Percentiles rank a stretch among this genome's conserved stretches.
Conservation (phyloP, 35 echinoderm and acorn worm genomes). For the Eucidaris tribuloides region DNA sequence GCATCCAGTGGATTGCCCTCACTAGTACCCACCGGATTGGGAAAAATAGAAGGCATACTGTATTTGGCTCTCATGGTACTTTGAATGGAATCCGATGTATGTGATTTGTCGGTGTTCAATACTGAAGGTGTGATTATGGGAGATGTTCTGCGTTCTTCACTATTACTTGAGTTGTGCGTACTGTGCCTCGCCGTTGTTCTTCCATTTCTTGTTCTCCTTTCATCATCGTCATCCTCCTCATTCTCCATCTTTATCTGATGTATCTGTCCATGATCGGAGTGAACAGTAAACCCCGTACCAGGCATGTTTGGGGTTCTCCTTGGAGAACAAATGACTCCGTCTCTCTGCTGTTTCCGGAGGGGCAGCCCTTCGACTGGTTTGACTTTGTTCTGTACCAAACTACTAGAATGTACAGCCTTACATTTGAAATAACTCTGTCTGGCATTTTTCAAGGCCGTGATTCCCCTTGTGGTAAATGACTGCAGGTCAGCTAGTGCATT, state of each 20-base stretch:
- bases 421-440: conserved; percentile 8
- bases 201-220: not conserved
- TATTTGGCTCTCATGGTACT: not conserved
- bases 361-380: not conserved
- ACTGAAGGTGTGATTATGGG: not conserved
- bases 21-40: not conserved
- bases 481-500: conserved; percentile 16
- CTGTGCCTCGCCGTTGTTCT: not conserved
- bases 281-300: not conserved
- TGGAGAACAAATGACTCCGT: conserved; percentile 13
- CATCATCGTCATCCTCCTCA: not conserved
- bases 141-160: not conserved
- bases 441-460: conserved; percentile 1
- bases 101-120: not conserved
- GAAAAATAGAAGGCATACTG: not conserved
- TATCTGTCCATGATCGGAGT: conserved; percentile 8
- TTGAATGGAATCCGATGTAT: not conserved
- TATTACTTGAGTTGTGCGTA: no score
- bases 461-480: not conserved
- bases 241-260: conserved; percentile 3
- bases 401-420: not conserved
- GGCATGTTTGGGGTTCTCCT: not conserved
- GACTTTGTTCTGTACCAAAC: not conserved
- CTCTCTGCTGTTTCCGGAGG: not conserved
- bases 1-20: conserved; percentile 18